Base-by-base conservation (phyloP, 2,113 vertebrate species). In the Aspiorhynchus laticeps region DNA sequence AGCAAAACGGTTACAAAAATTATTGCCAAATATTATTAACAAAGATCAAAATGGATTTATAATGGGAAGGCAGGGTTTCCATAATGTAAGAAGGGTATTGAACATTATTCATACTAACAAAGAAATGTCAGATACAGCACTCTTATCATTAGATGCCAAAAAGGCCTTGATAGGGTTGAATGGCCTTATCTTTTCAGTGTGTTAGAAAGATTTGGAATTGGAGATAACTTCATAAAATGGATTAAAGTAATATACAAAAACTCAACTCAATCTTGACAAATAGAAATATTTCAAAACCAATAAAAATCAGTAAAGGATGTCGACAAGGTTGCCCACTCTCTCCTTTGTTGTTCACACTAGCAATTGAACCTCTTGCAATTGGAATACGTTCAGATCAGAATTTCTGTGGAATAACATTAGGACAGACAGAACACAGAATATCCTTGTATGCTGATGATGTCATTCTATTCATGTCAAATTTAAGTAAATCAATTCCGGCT, bases 21-120 rank as follows among this genome's bases (percentile, higher is more conserved):
- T 28, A 65, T 65, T 65, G 63, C n/a, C n/a, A 65, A 28, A 65
- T 28, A 65, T 65, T 65, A 65, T 65, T 26, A 65, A 26, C 6
- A 83, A 67, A 67, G 80, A 83, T 31, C 80, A 48, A 83, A 83
- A 83, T 28, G 61, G 61, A 28, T 83, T 83, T 24, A 71, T 53
- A 51, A 46, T 46, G 17, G 81, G 65, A 69, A 83, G 81, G 19
- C 81, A 83, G 7, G 81, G 43, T 2, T 83, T 83, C 4, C 81
- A 83, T n/a, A 83, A 83, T 36, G 81, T 83, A 48, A 83, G 63
- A 83, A 67, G 63, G 26, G 63, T 83, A 69, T 0, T 83, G n/a
- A 69, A 83, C 1, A 71, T 83, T 33, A 48, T 83, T 31, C 9
- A 83, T 31, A 7, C 41, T 24, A 21, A 51, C 9, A 69, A 71